These are phyloP conservation scores for Platerodrilus igneus DNA, from an alignment of 2,888 invertebrate species.

Conservation along the genomic window DNA sequence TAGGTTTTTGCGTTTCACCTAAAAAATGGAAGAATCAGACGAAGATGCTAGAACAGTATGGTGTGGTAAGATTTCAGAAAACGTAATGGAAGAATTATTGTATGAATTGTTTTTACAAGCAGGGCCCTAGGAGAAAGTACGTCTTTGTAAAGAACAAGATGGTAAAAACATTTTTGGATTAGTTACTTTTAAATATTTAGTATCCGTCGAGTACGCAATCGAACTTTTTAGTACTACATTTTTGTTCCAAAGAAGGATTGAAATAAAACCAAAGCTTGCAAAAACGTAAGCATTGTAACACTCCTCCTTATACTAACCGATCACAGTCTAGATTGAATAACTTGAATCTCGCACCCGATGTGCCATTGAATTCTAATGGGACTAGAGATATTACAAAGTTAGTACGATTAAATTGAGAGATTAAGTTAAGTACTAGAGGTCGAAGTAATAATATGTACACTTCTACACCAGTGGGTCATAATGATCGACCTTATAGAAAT, in stretches of 20 bases:
- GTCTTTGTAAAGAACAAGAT: constrained; percentile 69
- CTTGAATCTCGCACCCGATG: too few species aligned
- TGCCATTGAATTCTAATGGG: too few species aligned
- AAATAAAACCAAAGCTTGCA: constrained; percentile 47
- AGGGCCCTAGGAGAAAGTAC: constrained; percentile 73
- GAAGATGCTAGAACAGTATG: constrained; percentile 68
- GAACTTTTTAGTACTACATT: constrained; percentile 66
- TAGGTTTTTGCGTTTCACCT: too few species aligned
- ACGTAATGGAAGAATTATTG: constrained; percentile 73
- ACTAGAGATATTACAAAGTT: too few species aligned
- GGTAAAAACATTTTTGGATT: constrained; percentile 73
- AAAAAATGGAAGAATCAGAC: constrained; percentile 35
- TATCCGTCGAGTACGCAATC: constrained; percentile 74
- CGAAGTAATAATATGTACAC: too few species aligned
- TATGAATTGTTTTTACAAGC: constrained; percentile 83
- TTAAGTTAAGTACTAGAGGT: too few species aligned
- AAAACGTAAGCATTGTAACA: too few species aligned
- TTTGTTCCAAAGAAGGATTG: constrained; percentile 59
- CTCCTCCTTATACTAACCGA: too few species aligned
- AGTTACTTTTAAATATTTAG: constrained; percentile 69
- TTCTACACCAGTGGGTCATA: too few species aligned
- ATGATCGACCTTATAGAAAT: constrained; percentile 20
- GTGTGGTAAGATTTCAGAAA: constrained; percentile 78
- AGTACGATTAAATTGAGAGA: too few species aligned
- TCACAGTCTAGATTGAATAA: too few species aligned